phyloP scores from a whole-genome alignment of 2,113 vertebrate genomes.

The Spea multiplicata region DNA sequence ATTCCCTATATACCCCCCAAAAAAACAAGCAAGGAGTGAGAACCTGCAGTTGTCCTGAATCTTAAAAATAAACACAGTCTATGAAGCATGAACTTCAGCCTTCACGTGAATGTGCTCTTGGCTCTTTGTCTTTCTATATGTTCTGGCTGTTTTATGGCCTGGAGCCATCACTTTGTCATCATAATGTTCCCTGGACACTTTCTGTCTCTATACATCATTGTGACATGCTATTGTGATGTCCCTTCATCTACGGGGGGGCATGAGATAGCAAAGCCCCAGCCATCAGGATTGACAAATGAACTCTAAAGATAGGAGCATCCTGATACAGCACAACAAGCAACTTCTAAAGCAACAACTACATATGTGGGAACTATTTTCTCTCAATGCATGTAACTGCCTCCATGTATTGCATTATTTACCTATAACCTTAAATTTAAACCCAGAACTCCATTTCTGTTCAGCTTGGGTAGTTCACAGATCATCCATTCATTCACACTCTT shows the following conservation, averaged over 20 bases:
- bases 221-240: slow-evolving; percentile 37
- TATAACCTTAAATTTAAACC: too few relatives aligned
- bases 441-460: too few relatives aligned
- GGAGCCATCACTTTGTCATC: slow-evolving; percentile 43
- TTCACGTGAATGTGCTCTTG: slow-evolving; percentile 11
- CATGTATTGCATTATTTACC: too few relatives aligned
- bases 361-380: not conserved
- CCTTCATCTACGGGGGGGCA: slow-evolving; percentile 23
- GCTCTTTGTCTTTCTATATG: slow-evolving; percentile 2
- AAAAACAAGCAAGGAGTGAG: not conserved
- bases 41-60: not conserved
- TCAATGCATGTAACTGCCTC: too few relatives aligned
- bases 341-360: not conserved
- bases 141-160: slow-evolving; percentile 24
- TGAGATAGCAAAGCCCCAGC: slow-evolving; percentile 12
- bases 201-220: slow-evolving; percentile 37
- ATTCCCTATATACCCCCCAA: not conserved
- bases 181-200: slow-evolving; percentile 35
- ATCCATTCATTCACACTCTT: too few relatives aligned
- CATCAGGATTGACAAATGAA: slow-evolving; percentile 34
- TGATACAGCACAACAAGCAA: slow-evolving; percentile 1
- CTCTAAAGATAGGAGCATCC: slow-evolving; percentile 14
- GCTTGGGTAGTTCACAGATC: too few relatives aligned
- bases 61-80: slow-evolving; percentile 11
- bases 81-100: slow-evolving; percentile 5